These are phyloP conservation scores for Saccopteryx bilineata DNA, from an alignment of 2,113 vertebrate genomes.

Conservation along the genomic window DNA sequence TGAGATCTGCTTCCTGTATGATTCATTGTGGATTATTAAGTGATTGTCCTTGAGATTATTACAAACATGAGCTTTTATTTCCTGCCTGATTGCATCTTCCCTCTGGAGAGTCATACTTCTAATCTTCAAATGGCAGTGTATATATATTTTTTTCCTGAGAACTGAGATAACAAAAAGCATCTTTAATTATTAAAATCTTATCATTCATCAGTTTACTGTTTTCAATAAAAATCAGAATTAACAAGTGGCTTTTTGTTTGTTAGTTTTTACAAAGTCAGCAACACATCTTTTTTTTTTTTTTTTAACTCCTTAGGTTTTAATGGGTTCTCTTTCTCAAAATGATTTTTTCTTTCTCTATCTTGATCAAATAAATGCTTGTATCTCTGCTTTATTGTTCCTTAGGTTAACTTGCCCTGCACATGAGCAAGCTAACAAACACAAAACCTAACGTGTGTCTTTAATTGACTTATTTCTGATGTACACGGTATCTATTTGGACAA, in stretches of 20 bases:
- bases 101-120: constrained; percentile 85
- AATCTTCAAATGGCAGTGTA: constrained; percentile 79
- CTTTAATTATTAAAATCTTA: constrained; percentile 87
- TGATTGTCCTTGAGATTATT: constrained; percentile 85
- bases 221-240: constrained; percentile 80
- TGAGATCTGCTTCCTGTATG: constrained; percentile 76
- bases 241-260: constrained; percentile 63
- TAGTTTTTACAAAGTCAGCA: constrained; percentile 71
- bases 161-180: constrained; percentile 86
- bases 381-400: constrained; percentile 41
- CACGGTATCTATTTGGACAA: not conserved
- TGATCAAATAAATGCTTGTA: constrained; percentile 5
- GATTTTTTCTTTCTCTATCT: not conserved
- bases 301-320: constrained; percentile 51
- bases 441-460: not conserved
- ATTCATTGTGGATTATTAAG: constrained; percentile 85
- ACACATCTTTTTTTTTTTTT: constrained; percentile 52
- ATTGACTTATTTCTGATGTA: not conserved
- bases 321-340: constrained; percentile 20
- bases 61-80: constrained; percentile 84
- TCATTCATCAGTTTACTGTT: constrained; percentile 84
- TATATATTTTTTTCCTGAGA: constrained; percentile 73
- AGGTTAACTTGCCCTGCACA: not conserved
- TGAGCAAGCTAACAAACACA: not conserved
- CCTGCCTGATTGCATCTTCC: constrained; percentile 86